These are phyloP conservation scores for Gymnocephalus cernua DNA, from an alignment of 2,113 vertebrate species.

Conservation along the genomic window DNA sequence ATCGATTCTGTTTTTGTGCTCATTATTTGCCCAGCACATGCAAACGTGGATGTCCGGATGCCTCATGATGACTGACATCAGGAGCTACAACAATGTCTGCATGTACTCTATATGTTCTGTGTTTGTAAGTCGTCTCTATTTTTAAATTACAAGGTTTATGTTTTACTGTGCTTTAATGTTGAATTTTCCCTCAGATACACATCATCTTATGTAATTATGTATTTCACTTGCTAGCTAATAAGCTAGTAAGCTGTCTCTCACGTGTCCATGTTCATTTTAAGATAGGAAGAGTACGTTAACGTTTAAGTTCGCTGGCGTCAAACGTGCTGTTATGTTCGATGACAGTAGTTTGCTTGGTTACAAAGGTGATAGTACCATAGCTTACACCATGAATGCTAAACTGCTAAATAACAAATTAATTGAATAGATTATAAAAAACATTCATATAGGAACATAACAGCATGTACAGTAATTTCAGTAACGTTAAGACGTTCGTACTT, in stretches of 20 bases:
- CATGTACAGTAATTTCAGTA: not conserved
- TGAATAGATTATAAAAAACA: not conserved
- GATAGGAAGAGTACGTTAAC: not conserved
- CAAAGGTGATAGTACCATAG: rapidly evolving
- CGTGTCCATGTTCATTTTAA: not conserved
- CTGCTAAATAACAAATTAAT: too few species aligned
- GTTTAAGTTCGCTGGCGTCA: not conserved
- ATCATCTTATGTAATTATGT: not conserved
- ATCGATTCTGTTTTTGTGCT: not conserved
- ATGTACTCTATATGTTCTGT: not conserved
- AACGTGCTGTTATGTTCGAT: not conserved
- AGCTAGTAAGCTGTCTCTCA: not conserved
- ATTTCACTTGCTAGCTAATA: not conserved
- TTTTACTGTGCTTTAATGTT: not conserved
- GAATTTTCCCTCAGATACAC: not conserved
- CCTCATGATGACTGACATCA: not conserved
- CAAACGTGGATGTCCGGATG: not conserved
- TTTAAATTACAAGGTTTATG: not conserved
- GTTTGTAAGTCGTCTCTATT: not conserved
- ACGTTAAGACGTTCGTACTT: conserved; percentile 59
- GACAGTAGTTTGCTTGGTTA: not conserved
- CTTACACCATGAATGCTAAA: not conserved
- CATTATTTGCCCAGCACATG: not conserved
- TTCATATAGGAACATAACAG: not conserved
- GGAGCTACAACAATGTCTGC: not conserved